Conservation (phyloP, 2,797 vertebrate genomes). For the Decapterus maruadsi region DNA sequence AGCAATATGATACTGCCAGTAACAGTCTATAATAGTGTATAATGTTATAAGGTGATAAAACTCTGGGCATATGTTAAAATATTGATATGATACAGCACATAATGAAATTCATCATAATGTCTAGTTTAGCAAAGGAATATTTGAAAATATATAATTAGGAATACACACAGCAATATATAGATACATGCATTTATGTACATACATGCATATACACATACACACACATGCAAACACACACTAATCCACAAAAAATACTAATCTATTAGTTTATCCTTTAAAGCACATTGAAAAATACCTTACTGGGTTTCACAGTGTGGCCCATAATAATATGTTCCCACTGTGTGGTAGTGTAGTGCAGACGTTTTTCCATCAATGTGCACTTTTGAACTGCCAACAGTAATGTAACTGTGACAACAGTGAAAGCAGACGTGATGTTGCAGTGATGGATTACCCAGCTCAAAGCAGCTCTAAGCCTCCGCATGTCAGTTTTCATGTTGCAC, state of each 20-base stretch:
- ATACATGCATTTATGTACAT: background rate
- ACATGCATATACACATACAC: background rate
- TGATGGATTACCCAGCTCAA: conserved; percentile 10
- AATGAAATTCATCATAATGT: background rate
- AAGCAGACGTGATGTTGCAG: conserved; percentile 9
- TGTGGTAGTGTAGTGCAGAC: conserved; percentile 12
- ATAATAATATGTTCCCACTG: conserved; percentile 3
- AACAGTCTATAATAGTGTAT: background rate
- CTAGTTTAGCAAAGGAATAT: background rate
- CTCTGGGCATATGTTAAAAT: background rate
- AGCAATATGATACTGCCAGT: background rate
- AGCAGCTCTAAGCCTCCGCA: conserved; percentile 1
- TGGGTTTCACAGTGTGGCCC: background rate
- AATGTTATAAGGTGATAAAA: background rate
- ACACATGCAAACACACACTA: too few relatives aligned
- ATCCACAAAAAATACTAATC: background rate
- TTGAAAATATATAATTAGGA: background rate
- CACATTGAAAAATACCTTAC: background rate
- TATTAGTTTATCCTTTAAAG: background rate
- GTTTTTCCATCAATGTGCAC: conserved; percentile 11
- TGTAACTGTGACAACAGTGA: conserved; percentile 5
- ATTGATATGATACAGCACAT: background rate
- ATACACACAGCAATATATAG: background rate
- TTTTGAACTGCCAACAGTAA: conserved; percentile 17
- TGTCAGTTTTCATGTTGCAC: background rate